Base-by-base conservation (phyloP, 1,140 invertebrate species). In the Megalopta genalis region DNA sequence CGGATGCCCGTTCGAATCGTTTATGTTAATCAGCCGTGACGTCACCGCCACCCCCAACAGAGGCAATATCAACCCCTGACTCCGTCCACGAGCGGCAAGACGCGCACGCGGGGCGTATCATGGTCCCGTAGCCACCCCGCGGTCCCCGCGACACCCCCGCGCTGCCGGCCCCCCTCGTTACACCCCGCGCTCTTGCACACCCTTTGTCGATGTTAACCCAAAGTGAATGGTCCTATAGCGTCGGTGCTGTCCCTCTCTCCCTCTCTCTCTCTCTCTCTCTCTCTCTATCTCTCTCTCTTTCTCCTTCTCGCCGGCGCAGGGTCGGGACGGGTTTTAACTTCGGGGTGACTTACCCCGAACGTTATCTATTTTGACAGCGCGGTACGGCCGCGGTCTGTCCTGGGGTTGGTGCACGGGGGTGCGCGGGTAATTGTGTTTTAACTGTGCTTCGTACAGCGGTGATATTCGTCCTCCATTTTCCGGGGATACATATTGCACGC, bases 321-420 rank as follows among this genome's bases (percentile, higher is more conserved):
- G 85, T 89, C 82, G 90, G n/a, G 54, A 52, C 89, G 88, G 86
- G 87, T 93, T 92, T 93, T 92, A 93, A 92, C 91, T 92, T 90
- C 82, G 88, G 87, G 87, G 90, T 90, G 90, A 92, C 91, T 91
- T 92, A 92, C 87, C 89, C 88, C 81, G 88, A 89, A 86, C 92
- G 91, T 93, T 93, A 93, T 93, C 92, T 93, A 93, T 93, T 93
- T 93, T 93, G 92, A 93, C 92, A 93, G 90, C 89, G 89, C 86
- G 91, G 89, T 91, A 87, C 89, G 89, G 84, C 85, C 88, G 91
- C 85, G 91, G 91, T 92, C 90, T 91, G 90, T 90, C 88, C 81
- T 84, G 86, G 86, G 88, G 86, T 85, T 73, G 77, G 75, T 57
- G 82, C 77, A 84, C 81, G 82, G 84, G 74, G 86, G 65, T 84